These are phyloP conservation scores for Himalopsyche japonica DNA, from an alignment of 2,888 invertebrate species.

Conservation along the genomic window DNA sequence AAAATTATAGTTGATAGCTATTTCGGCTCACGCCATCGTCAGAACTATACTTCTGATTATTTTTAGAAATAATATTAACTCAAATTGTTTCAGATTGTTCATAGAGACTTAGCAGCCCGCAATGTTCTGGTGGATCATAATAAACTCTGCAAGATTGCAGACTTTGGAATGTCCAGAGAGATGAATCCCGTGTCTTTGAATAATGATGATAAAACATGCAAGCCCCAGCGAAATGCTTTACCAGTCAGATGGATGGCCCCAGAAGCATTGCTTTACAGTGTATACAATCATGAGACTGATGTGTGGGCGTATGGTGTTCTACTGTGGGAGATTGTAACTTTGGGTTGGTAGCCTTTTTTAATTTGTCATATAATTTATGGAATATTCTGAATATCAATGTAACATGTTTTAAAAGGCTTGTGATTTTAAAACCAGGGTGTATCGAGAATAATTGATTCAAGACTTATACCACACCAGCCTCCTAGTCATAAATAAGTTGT, in stretches of 20 bases:
- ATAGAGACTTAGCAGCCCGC: constrained; percentile 81
- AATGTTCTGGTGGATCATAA: constrained; percentile 83
- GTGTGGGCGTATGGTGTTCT: constrained; percentile 88
- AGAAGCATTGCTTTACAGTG: constrained; percentile 76
- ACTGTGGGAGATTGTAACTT: constrained; percentile 85
- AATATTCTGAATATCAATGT: too few species aligned
- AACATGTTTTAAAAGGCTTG: too few species aligned
- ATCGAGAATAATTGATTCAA: too few species aligned
- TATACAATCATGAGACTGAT: constrained; percentile 80
- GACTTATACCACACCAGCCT: too few species aligned
- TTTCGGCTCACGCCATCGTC: too few species aligned
- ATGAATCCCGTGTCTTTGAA: constrained; percentile 56
- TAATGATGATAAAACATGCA: constrained; percentile 50
- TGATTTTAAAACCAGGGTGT: too few species aligned
- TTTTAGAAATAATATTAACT: neutral
- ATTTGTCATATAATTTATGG: too few species aligned
- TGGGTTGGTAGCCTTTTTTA: constrained; percentile 58
- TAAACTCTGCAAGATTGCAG: constrained; percentile 85
- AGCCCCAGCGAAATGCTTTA: constrained; percentile 60
- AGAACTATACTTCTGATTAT: too few species aligned
- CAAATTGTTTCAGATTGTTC: constrained; percentile 69
- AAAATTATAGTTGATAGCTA: too few species aligned
- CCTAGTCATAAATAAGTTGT: too few species aligned
- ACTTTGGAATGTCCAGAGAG: constrained; percentile 83
- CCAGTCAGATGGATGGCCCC: constrained; percentile 87